Base-by-base conservation (phyloP, 1,140 invertebrate genomes). In the Hydropsyche tenuis region DNA sequence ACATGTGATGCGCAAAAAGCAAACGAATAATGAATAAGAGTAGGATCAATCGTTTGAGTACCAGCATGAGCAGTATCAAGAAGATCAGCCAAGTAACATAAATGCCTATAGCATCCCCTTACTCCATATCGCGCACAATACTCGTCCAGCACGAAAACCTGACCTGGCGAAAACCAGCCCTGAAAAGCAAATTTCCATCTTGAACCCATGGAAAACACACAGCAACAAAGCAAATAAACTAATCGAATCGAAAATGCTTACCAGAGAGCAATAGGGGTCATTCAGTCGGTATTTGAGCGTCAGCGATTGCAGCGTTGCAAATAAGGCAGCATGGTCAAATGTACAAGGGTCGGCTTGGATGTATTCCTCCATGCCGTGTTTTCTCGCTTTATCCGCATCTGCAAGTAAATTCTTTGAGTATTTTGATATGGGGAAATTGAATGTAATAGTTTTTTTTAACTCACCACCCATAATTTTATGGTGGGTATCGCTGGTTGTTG, bases 111-210 rank as follows among this genome's bases (percentile, higher is more conserved):
- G 81, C 98, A 99, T 16, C 96, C 96, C 46, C 98, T 87, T 0
- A 99, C 97, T 56, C 98, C 97, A 83, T 99, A 99, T 77, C 86
- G 93, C 1, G 97, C 97, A 84, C 96, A 97, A 85, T 99, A 99
- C 84, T 99, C 98, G 83, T 99, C 98, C 63, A 99, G 84, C 9
- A 99, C 95, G 86, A 99, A 99, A 12, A 99, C 91, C 89, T 99
- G 97, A 5, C 97, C 97, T 0, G 98, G 97, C 79, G 96, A 99
- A 82, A 99, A 99, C 98, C 98, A 99, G 75, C 98, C 98, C 94
- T 96, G 81, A 18, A 65, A 65, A 9, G 20, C 56, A 30, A 66
- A 42, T n/a, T n/a, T n/a, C n/a, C n/a, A n/a, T n/a, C n/a, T n/a
- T n/a, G n/a, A n/a, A n/a, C n/a, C n/a, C n/a, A n/a, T n/a, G n/a